Evolutionary conservation across 2,888 invertebrate genomes (phyloP), one percentile per base, ranked within the genome.

Genomic region (Megaustenia siamemsis): DNA sequence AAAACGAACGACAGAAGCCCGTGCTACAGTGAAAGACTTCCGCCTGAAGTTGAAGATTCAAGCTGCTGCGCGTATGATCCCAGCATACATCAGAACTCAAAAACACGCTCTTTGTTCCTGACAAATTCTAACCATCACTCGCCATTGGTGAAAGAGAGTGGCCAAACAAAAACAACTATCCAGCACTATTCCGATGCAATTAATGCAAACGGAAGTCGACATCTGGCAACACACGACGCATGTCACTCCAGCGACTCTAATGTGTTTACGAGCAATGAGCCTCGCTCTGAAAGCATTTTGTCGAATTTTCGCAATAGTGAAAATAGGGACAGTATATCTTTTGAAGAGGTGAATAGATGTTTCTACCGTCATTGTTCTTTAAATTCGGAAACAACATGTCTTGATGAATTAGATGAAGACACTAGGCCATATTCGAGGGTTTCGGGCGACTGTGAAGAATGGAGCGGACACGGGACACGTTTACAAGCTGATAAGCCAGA

Each of bases 181-280:
- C 66, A 28, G 5, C 80, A 81, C 38, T 81, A 81, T 40, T 81
- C 43, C 32, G 80, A 81, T n/a, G 80, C 80, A 12, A 81, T 81
- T 40, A 81, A 49, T 21, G 15, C 49, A 32, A 73, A 49, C 32
- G 49, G 18, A 1, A 28, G 32, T 49, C 32, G 18, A 32, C 73
- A 49, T 15, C 10, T 49, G 18, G 0, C 73, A 3, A 28, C 73
- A 0, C 32, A 32, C 15, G 73, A 49, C 12, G 21, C 18, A 2
- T 18, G 32, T 4, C 32, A 1, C 21, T 12, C 49, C 18, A 73
- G 18, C 8, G 21, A 35, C 18, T 49, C 73, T 1, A 49, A 10
- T 0, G 43, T 43, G 18, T 45, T 32, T 5, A 73, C 8, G 5
- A 32, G 49, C 21, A 24, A 28, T n/a, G 49, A 32, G 3, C 21